Base-by-base conservation (phyloP, 2,888 invertebrate species). In the Ennomos erosarius region DNA sequence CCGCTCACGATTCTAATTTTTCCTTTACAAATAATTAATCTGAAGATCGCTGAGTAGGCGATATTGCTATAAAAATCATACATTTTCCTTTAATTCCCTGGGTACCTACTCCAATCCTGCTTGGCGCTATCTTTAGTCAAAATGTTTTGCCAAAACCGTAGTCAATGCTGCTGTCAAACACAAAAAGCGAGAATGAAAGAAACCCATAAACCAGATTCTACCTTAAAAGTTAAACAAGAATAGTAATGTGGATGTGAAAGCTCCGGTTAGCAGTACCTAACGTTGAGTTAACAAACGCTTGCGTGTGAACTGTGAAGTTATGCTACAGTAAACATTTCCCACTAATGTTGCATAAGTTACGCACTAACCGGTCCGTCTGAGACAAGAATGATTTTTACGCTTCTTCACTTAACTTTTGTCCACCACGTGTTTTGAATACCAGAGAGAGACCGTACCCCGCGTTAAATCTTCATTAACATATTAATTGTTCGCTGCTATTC, bases 401-500 rank as follows among this genome's bases (percentile, higher is more conserved):
- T 62, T 64, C 59, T 73, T 88, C 84, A 81, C 68, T 26, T 68
- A 65, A 78, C 70, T 81, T 82, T 87, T 84, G 86, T 84, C 68
- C 68, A 66, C 67, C 78, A 77, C 87, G 85, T 86, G 90, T 70
- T 79, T 74, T 74, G 88, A 88, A 91, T 92, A 84, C 80, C 60
- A 69, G 78, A 81, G 71, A 73, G 71, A 76, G 74, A 82, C 81
- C 70, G 71, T 72, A 80, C 78, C 71, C 79, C 77, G 86, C 78
- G 82, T 81, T 79, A 87, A 88, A 89, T 87, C 75, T 74, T 79
- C 76, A 91, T 91, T 90, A 82, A 69, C 91, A 90, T 91, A 84
- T 87, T 87, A 81, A 90, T 91, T 92, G 90, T 91, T 83, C 64
- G 69, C 75, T 75, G 67, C 87, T 87, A 84, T 90, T 90, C 87